Evolutionary conservation across 2,113 vertebrate genomes (phyloP), one percentile per base, ranked within the genome.

Genomic region (Chrysochloris asiatica): DNA sequence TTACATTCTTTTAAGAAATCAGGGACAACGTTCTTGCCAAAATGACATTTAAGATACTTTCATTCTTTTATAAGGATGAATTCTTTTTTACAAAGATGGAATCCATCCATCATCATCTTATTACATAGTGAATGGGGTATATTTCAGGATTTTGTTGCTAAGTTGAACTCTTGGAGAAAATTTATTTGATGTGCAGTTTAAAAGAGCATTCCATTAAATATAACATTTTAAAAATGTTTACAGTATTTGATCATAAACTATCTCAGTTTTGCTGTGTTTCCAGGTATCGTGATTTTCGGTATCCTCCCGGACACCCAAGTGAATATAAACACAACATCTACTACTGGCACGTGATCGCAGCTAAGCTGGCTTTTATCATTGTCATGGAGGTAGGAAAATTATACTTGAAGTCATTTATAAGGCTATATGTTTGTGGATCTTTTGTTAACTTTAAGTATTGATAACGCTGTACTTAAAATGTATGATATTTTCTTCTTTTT

Each of bases 301-400:
- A 98, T 90, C 98, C 99, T 45, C 98, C 99, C 0, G 98, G 98
- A 1, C 98, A 99, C 88, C 96, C 80, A 22, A 97, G 98, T 41
- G 93, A 99, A 0, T 99, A 99, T 28, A 97, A 99, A 93, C 96
- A 98, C 95, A 99, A 98, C 48, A 97, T 98, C n/a, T 98, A 98
- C 93, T 99, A 99, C 88, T 99, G 99, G 99, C 99, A 99, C 0
- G 99, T 99, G 92, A 98, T 98, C 5, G 99, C 99, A 81, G 99
- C 99, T 96, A 99, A 99, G 96, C 97, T 99, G 97, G 98, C 99
- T 92, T 99, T 99, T 87, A 98, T 99, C 94, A 99, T 99, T 72
- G 98, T 99, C 89, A 97, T 99, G 89, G 99, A 99, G 98, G 99
- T 99, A 92, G 71, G 97, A 71, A 41, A 65, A 22, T 10, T 47